Evolutionary conservation across 2,797 vertebrate species (phyloP).

Genomic region (Tamandua tetradactyla): DNA sequence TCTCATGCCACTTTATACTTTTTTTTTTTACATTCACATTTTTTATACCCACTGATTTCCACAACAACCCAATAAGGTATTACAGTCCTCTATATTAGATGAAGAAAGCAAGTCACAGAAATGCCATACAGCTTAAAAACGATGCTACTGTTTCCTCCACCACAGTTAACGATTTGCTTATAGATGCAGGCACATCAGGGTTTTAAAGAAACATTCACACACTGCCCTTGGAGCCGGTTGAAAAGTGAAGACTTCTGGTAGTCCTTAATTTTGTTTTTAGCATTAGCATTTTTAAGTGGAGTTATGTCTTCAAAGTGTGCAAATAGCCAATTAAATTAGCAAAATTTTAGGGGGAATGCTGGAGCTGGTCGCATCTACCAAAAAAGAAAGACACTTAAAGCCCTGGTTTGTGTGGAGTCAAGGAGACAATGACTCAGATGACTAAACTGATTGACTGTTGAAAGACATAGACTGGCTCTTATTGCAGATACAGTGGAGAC

Average conservation of each 20-base stretch:
- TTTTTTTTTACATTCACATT: background rate
- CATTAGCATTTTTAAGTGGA: background rate
- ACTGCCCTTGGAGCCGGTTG: background rate
- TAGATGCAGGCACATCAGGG: background rate
- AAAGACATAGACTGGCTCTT: slow-evolving; percentile 7
- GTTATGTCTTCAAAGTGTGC: background rate
- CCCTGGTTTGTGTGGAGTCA: background rate
- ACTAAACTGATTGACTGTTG: background rate
- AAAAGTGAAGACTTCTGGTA: slow-evolving; percentile 7
- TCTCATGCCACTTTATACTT: background rate
- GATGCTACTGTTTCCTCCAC: background rate
- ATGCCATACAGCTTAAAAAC: background rate
- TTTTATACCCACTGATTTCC: slow-evolving; percentile 27
- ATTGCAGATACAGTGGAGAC: background rate
- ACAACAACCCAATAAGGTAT: background rate
- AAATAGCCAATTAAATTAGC: background rate
- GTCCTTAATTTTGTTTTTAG: background rate
- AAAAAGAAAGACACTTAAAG: background rate
- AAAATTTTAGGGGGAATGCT: background rate
- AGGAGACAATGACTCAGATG: background rate
- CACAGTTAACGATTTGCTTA: background rate
- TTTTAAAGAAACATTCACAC: slow-evolving; percentile 4
- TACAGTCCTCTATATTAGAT: background rate
- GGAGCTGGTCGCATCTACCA: background rate
- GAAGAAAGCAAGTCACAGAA: slow-evolving; percentile 10